Evolutionary conservation across 2,888 invertebrate genomes (phyloP), one percentile per base, ranked within the genome.

Genomic region (Leucophenga montana): DNA sequence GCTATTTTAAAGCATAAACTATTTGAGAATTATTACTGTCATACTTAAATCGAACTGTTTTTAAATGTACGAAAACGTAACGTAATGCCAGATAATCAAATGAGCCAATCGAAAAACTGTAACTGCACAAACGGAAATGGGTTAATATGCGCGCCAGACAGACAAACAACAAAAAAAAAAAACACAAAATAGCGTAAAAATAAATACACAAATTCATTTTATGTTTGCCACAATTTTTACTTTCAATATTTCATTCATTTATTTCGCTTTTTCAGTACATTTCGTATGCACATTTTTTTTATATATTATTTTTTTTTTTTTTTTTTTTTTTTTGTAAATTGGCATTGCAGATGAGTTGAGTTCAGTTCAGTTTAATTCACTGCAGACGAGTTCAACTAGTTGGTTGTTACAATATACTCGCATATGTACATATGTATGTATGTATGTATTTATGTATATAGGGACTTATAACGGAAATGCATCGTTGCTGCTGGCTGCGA

Each of bases 271-370:
- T 57, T 57, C 13, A n/a, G 3, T 27, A n/a, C n/a, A 57, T 22
- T 22, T 11, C 27, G 31, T 14, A 27, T 57, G 18, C 27, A 27
- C 31, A 57, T 57, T 22, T 22, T 22, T 13, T 22, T 27, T n/a
- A 18, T 13, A 20, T 18, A 13, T 56, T 22, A 6, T 56, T 22
- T 56, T 8, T 56, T 1, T 22, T 56, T 56, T 4, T 9, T 2
- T 56, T 56, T 18, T 1, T 56, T 56, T 56, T 18, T 27, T 56
- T 22, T 62, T 74, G 66, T 79, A 77, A 39, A 81, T 81, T 81
- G 83, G 83, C 79, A 81, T 81, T 81, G 84, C 79, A 81, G 83
- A 81, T 81, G 79, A 81, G 83, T 67, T 72, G 57, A 66, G 62
- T 62, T 62, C 20, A 62, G 62, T 46, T 62, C 16, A 39, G 59